These are phyloP conservation scores for Drosophila tristis DNA, from an alignment of 1,140 invertebrate genomes.

Conservation along the genomic window DNA sequence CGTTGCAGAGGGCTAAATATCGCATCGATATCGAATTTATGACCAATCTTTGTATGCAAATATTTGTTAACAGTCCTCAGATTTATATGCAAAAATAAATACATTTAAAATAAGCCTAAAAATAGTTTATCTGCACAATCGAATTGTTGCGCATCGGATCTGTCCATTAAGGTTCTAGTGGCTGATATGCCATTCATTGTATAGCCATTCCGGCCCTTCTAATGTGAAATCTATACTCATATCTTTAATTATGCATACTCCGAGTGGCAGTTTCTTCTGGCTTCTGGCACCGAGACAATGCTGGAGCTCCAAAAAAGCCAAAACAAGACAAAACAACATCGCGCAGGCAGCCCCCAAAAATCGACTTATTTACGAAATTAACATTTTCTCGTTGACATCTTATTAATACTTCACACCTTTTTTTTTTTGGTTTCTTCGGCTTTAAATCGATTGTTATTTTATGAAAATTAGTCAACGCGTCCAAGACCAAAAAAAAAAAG, in stretches of 20 bases:
- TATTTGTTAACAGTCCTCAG: too few species aligned
- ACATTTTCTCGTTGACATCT: conserved; percentile 81
- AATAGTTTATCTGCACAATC: neutral
- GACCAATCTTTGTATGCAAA: too few species aligned
- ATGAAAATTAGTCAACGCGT: conserved; percentile 78
- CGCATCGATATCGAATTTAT: conserved; percentile 16
- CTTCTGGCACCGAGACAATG: conserved; percentile 53
- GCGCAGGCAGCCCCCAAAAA: conserved; percentile 40
- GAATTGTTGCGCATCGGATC: too few species aligned
- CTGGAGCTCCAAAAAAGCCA: conserved; percentile 37
- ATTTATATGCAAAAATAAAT: too few species aligned
- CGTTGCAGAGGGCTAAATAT: conserved; percentile 4
- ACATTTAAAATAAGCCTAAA: too few species aligned
- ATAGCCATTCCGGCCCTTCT: neutral
- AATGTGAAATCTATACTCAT: conserved; percentile 19
- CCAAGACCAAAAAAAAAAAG: conserved; percentile 41
- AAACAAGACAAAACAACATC: conserved; percentile 40
- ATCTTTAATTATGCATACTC: conserved; percentile 33
- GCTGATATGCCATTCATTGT: conserved; percentile 19
- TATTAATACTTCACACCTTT: conserved; percentile 83
- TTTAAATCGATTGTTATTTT: conserved; percentile 77
- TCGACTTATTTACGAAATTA: conserved; percentile 73
- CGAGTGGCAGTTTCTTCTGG: conserved; percentile 24
- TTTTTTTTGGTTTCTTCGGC: conserved; percentile 35
- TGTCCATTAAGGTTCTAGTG: neutral